Evolutionary conservation across 2,888 invertebrate species (phyloP), one percentile per base, ranked within the genome.

Genomic region (Leptopilina myrica): DNA sequence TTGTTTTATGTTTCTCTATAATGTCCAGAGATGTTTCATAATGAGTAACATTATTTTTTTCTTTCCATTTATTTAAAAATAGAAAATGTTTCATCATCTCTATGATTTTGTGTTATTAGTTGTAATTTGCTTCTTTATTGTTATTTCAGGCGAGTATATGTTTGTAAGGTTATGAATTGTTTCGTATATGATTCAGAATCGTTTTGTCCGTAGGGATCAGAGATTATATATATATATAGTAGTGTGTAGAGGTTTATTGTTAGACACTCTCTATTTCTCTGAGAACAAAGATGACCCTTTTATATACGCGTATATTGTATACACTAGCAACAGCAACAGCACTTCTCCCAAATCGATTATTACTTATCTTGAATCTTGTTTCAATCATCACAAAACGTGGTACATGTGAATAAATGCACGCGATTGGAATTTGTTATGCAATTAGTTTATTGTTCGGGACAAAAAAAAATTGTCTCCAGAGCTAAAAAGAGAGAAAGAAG

Each of bases 281-380:
- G 7, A 7, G 53, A 56, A 69, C 56, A 69, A 69, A 69, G 69
- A 53, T 69, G 53, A 69, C 12, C n/a, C 73, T 56, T 73, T 73
- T 56, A 49, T 49, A 49, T 11, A 20, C 20, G 12, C 12, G 12
- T 46, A 49, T 49, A 49, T 49, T 2, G 49, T 49, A 49, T 43
- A 12, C 3, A 49, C 11, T 49, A 49, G 49, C 11, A 73, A 33
- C 33, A 33, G 56, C 33, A 56, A 33, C 33, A 33, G 33, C 33
- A 33, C 33, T 73, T 33, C 56, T 33, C 33, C 53, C 56, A 73
- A 73, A 56, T 73, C 56, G 73, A 73, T 43, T 43, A 43, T 73
- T 56, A 73, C n/a, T 73, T 56, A 73, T 73, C 73, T 33, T 56
- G 56, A 14, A 56, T 56, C 73, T 56, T 73, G 73, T 73, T 53